Percentiles rank a stretch among this genome's conserved stretches.
Conservation (phyloP, 92 coral and sea anemone genomes). For the Epizoanthus rinbou region DNA sequence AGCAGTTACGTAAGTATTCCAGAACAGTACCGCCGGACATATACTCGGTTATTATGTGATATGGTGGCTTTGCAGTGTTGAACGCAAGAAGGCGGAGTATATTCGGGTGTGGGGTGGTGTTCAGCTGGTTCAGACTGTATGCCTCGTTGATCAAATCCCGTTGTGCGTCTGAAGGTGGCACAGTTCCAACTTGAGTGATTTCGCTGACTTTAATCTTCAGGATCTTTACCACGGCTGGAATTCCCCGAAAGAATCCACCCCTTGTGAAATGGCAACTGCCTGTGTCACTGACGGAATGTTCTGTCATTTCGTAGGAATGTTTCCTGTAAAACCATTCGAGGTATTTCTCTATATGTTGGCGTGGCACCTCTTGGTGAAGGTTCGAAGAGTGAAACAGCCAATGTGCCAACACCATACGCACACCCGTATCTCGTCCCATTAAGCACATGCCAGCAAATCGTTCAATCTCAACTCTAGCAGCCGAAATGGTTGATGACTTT, state of each 20-base stretch:
- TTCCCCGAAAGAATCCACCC: constrained; percentile 5
- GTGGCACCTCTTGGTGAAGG: background rate
- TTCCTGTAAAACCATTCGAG: background rate
- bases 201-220: background rate
- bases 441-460: background rate
- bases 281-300: background rate
- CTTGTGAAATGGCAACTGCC: background rate
- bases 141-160: constrained; percentile 11
- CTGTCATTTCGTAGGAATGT: background rate
- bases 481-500: background rate
- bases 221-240: constrained; percentile 1
- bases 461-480: background rate
- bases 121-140: background rate
- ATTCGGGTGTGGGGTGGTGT: background rate
- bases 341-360: background rate
- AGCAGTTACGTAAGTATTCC: background rate
- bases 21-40: background rate
- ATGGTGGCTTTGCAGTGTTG: background rate
- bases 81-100: constrained; percentile 1
- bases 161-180: background rate
- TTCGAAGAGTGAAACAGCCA: background rate
- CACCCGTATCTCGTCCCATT: background rate
- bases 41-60: constrained; percentile 28
- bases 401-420: background rate
- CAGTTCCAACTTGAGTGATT: background rate